phyloP scores from a whole-genome alignment of 2,797 vertebrate genomes.

The Hoplostethus atlanticus region DNA sequence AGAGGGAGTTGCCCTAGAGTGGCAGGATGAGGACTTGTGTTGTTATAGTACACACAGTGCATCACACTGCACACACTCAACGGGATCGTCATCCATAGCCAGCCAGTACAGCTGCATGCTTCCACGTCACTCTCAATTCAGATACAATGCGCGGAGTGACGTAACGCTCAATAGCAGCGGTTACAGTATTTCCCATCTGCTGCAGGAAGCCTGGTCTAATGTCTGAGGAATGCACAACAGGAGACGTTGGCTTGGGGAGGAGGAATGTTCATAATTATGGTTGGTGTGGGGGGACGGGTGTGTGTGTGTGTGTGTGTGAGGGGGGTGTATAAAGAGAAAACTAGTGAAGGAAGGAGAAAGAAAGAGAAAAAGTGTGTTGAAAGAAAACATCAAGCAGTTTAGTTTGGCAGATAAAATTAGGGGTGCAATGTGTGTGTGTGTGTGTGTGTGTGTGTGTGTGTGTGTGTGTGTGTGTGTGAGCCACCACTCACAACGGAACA shows the following conservation, averaged over 20 bases:
- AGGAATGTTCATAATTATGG: constrained; percentile 71
- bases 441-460: constrained; percentile 9
- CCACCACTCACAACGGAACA: background rate
- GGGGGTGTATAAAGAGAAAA: constrained; percentile 6
- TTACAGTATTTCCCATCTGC: constrained; percentile 66
- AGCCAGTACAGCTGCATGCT: constrained; percentile 40
- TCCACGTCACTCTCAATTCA: constrained; percentile 41
- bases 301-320: background rate
- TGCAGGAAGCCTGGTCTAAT: constrained; percentile 42
- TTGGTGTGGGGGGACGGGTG: constrained; percentile 8
- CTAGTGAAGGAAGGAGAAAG: constrained; percentile 2
- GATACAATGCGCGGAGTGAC: constrained; percentile 44
- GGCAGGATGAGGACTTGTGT: constrained; percentile 18
- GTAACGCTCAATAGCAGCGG: constrained; percentile 41
- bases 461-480: background rate
- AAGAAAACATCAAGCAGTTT: background rate
- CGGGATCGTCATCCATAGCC: constrained; percentile 29
- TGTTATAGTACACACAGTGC: constrained; percentile 23
- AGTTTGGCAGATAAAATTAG: background rate
- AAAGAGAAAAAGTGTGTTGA: constrained; percentile 19
- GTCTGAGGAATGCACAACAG: constrained; percentile 68
- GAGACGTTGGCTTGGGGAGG: constrained; percentile 38
- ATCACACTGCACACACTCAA: constrained; percentile 12
- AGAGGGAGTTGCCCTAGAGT: background rate
- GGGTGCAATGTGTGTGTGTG: background rate